Evolutionary conservation across 2,797 vertebrate genomes (phyloP), one percentile per base, ranked within the genome.

Genomic region (Paratrypauchen microcephalus): DNA sequence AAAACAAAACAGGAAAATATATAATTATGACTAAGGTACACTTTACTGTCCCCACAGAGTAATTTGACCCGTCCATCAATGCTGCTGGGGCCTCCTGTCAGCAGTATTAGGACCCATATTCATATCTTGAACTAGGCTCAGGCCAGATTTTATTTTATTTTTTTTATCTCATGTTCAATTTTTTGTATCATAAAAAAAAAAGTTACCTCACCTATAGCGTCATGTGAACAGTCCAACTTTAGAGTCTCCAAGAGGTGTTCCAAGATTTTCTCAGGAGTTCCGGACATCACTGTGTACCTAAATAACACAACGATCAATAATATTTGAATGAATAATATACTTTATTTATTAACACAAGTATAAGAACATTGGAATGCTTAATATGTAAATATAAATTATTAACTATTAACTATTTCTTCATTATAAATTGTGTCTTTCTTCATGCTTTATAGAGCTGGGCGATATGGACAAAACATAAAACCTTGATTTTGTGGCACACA

Each of bases 181-280:
- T 13, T 26, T 24, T 4, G 13, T 9, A 54, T 18, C 19, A 21
- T 1, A 24, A 55, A 11, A 55, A 55, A 55, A 11, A 55, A 24
- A 56, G 13, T 23, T 6, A 26, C 2, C 78, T 24, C 70, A 98
- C 97, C 96, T 90, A 90, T 87, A 0, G 92, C 88, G 54, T 98
- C 96, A 3, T 92, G 94, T 76, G 94, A 91, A 0, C 94, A 92
- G 24, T 99, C 97, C 55, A 96, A 80, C 83, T 95, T 90, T 78
- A 98, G 86, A 11, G 93, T 95, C 84, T 98, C 97, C 87, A 99
- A 81, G 6, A 99, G 90, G 73, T 98, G 95, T 64, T 98, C 97
- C 12, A 99, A 91, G 87, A 99, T 96, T 89, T 99, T 99, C 91
- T 99, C 97, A 0, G 97, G 96, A 0, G 96, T 95, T 76, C 97